Evolutionary conservation across 1,140 invertebrate genomes (phyloP), one percentile per base, ranked within the genome.

Genomic region (Ladona fulva): DNA sequence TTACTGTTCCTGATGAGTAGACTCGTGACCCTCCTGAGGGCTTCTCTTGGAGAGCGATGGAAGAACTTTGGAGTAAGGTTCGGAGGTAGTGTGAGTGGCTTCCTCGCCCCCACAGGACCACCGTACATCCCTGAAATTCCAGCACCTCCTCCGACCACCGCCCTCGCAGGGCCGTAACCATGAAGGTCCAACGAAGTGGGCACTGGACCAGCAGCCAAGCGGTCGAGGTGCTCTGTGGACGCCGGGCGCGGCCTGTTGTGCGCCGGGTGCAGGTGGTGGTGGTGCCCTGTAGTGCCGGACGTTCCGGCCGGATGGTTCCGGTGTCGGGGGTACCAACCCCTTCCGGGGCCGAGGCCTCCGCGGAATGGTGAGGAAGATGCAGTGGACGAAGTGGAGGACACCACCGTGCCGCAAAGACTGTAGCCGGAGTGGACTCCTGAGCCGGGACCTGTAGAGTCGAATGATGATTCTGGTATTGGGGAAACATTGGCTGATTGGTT

Each of bases 11-110:
- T 89, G 85, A 95, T 95, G 84, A 95, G 89, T 85, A 95, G 90
- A 88, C 93, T 94, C 83, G 93, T 94, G 81, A 95, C 93, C 85
- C 93, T 90, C 82, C 93, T 88, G 78, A 95, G 87, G 74, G 93
- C 93, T 85, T 94, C 93, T 81, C 92, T 88, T 42, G 93, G 93
- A 79, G 92, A 94, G 86, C 93, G 92, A 82, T 93, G 92, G 87
- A 94, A 92, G 87, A 94, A 94, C 85, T 94, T 94, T 81, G 89
- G 89, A 78, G 93, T 94, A 81, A 95, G 87, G 86, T 94, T 94
- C 74, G 93, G 93, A 25, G 93, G 93, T 79, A 95, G 86, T 22
- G 93, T 95, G 42, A 93, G 85, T 0, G 93, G 93, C 83, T 95
- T 95, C 25, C 89, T 85, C 0, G 86, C 24, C 52, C 81, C 84